A percentile compares a stretch with the other conserved stretches of the same genome.
Conservation (phyloP, 2,113 vertebrate species). For the Oreamnos americanus region DNA sequence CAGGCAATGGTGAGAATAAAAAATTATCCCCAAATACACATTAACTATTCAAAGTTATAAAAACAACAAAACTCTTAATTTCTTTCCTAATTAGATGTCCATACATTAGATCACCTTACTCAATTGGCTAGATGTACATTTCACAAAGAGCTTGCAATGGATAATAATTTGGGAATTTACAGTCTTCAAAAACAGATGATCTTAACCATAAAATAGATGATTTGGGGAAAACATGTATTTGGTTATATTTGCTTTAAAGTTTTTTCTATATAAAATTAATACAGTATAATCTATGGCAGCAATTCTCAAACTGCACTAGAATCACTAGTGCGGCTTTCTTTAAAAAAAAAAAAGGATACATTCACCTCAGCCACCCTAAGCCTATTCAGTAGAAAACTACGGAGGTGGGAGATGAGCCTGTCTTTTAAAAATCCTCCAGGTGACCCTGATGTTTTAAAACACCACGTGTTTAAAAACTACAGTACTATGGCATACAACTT, state of each 20-base stretch:
- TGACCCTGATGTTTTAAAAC: not conserved
- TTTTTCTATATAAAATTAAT: not conserved
- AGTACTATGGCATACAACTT: not conserved
- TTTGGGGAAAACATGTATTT: not conserved
- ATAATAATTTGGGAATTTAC: not conserved
- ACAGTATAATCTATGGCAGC: not conserved
- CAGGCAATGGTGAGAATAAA: constrained; percentile 26
- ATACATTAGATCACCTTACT: not conserved
- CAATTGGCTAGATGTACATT: not conserved
- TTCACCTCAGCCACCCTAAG: not conserved
- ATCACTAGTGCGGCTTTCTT: not conserved
- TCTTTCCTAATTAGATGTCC: not conserved
- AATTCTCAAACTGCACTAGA: not conserved
- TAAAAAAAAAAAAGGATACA: not conserved
- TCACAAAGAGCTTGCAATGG: not conserved
- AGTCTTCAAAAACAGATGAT: not conserved
- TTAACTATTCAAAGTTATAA: not conserved
- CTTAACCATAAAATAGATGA: not conserved
- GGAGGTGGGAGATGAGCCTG: not conserved
- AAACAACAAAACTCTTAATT: not conserved
- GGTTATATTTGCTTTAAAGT: not conserved
- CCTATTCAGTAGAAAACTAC: not conserved
- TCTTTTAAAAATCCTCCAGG: not conserved
- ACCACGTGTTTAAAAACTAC: not conserved
- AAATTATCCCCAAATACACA: not conserved